phyloP scores from a whole-genome alignment of 1,140 invertebrate genomes.

The Drusus annulatus region DNA sequence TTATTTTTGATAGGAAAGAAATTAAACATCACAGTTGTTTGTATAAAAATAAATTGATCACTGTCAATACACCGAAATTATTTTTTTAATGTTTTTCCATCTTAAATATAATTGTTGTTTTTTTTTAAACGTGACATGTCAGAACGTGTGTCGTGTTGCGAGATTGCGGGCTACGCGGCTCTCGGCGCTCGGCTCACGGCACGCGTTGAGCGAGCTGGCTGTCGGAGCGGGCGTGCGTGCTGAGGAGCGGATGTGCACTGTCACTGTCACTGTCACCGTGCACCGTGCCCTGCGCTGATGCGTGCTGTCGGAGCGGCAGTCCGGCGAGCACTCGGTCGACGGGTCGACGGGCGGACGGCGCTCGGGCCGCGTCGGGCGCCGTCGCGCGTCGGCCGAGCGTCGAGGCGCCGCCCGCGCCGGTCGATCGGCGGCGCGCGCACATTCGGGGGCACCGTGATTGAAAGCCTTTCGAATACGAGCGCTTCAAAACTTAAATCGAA shows the following conservation, averaged over 20 bases:
- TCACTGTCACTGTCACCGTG: too few relatives aligned
- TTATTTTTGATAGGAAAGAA: too few relatives aligned
- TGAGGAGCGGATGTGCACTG: constrained; percentile 61
- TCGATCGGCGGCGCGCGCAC: constrained; percentile 56
- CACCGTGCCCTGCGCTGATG: too few relatives aligned
- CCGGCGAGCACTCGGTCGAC: constrained; percentile 60
- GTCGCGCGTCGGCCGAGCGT: constrained; percentile 46
- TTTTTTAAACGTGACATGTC: too few relatives aligned
- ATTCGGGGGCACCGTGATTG: constrained; percentile 39
- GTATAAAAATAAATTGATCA: constrained; percentile 14
- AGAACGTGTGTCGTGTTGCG: too few relatives aligned
- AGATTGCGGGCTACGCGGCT: too few relatives aligned
- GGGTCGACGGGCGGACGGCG: constrained; percentile 28
- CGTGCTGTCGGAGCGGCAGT: constrained; percentile 56
- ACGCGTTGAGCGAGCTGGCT: neutral
- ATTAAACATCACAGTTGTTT: too few relatives aligned
- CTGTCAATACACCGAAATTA: neutral
- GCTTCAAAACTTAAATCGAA: constrained; percentile 46
- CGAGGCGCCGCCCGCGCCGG: constrained; percentile 61
- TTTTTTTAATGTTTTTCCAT: neutral
- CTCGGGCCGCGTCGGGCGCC: constrained; percentile 50
- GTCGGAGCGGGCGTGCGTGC: constrained; percentile 56
- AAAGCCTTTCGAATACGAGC: constrained; percentile 49
- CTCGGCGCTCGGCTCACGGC: too few relatives aligned
- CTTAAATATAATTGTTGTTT: too few relatives aligned